phyloP scores from a whole-genome alignment of 2,113 vertebrate species.

The Cyprinodon brontotheroides region DNA sequence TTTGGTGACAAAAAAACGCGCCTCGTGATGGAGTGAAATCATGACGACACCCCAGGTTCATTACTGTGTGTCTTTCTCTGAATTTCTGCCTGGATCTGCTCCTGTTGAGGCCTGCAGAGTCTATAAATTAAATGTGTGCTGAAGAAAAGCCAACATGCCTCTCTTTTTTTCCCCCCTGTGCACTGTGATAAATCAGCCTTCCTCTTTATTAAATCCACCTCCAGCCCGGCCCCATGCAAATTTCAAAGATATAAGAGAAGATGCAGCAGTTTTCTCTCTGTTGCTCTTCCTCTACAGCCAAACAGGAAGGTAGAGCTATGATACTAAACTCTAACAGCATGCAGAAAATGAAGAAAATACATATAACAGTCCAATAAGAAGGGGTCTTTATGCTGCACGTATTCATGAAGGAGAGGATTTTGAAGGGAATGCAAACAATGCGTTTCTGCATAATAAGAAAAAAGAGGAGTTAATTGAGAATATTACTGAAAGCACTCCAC shows the following conservation, averaged over 20 bases:
- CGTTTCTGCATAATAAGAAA: no score
- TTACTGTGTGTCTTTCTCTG: slow-evolving; percentile 9
- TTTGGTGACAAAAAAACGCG: slow-evolving; percentile 51
- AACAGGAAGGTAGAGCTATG: slow-evolving; percentile 18
- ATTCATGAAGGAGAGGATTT: neutral
- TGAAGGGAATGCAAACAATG: no score
- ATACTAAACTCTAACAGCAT: neutral
- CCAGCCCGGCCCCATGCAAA: neutral
- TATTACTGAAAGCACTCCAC: no score
- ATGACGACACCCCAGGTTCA: neutral
- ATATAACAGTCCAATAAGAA: neutral
- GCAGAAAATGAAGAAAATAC: neutral
- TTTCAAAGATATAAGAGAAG: slow-evolving; percentile 3
- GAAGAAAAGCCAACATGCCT: neutral
- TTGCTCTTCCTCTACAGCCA: neutral
- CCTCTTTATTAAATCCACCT: slow-evolving; percentile 5
- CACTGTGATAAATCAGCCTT: neutral
- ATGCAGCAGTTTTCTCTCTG: neutral
- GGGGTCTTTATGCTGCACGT: neutral
- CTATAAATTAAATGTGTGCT: neutral
- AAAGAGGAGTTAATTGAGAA: no score
- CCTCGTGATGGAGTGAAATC: slow-evolving; percentile 8
- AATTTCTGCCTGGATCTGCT: slow-evolving; percentile 6
- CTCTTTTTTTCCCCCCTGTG: neutral
- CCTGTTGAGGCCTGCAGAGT: neutral